Evolutionary conservation across 1,140 invertebrate genomes (phyloP).

Genomic region (Polypedilum vanderplanki): DNA sequence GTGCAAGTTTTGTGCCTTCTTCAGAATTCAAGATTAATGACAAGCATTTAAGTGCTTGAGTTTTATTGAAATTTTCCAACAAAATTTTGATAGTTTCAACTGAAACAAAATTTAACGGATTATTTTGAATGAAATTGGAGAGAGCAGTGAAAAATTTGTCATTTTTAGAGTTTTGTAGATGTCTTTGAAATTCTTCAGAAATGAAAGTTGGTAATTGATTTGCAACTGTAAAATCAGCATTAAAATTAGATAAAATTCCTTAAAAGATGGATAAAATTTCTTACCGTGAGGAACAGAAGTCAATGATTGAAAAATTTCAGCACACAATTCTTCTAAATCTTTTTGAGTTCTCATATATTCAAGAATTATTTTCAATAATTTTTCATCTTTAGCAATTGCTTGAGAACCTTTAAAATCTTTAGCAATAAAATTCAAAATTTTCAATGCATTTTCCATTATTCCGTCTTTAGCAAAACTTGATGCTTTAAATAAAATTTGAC

Average conservation of each 20-base stretch:
- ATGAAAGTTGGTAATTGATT: too few relatives aligned
- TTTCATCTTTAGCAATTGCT: neutral
- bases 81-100: neutral
- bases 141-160: neutral
- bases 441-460: neutral
- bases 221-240: too few relatives aligned
- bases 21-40: neutral
- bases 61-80: neutral
- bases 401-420: neutral
- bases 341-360: neutral
- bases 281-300: neutral
- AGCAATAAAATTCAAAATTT: neutral
- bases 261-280: too few relatives aligned
- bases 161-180: neutral
- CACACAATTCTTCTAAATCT: neutral
- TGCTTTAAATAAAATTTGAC: neutral
- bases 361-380: neutral
- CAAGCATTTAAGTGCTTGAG: neutral
- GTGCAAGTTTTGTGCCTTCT: neutral
- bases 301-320: neutral
- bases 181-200: too few relatives aligned
- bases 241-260: too few relatives aligned
- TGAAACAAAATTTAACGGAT: neutral
- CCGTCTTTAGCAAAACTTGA: neutral
- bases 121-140: neutral